Evolutionary conservation across 2,797 vertebrate genomes (phyloP).

Genomic region (Pangasius djambal): DNA sequence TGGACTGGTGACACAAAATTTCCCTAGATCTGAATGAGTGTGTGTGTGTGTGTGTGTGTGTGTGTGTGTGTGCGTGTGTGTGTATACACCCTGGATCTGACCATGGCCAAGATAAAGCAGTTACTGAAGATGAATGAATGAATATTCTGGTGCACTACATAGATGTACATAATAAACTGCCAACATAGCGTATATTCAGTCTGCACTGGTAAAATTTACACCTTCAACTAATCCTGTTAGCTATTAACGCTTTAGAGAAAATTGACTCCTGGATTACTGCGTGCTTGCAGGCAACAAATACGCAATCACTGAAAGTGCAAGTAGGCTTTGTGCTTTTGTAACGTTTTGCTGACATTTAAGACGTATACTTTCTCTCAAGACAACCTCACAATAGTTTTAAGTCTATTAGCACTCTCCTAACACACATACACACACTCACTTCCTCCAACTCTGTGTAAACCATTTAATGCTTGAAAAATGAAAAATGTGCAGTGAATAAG

Average conservation of each 20-base stretch:
- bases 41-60: background rate
- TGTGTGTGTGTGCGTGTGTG: background rate
- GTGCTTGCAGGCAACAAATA: background rate
- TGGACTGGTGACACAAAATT: background rate
- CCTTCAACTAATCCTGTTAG: constrained; percentile 22
- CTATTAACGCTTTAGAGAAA: constrained; percentile 28
- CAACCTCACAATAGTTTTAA: constrained; percentile 46
- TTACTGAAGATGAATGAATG: background rate
- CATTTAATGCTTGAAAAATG: constrained; percentile 55
- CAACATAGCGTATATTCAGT: background rate
- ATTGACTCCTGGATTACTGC: background rate
- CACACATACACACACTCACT: constrained; percentile 23
- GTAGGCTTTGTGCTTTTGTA: constrained; percentile 46
- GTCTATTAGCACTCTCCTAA: constrained; percentile 34
- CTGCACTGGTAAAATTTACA: background rate
- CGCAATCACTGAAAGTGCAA: background rate
- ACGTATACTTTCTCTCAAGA: constrained; percentile 28
- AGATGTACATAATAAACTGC: background rate
- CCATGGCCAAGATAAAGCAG: background rate
- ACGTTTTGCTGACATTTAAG: constrained; percentile 56
- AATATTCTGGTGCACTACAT: background rate
- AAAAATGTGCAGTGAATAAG: constrained; percentile 46
- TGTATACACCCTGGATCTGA: background rate
- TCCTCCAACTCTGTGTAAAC: constrained; percentile 22
- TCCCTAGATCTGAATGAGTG: background rate